Evolutionary conservation across 2,113 vertebrate species (phyloP), one percentile per base, ranked within the genome.

Genomic region (Corydoras sp.): DNA sequence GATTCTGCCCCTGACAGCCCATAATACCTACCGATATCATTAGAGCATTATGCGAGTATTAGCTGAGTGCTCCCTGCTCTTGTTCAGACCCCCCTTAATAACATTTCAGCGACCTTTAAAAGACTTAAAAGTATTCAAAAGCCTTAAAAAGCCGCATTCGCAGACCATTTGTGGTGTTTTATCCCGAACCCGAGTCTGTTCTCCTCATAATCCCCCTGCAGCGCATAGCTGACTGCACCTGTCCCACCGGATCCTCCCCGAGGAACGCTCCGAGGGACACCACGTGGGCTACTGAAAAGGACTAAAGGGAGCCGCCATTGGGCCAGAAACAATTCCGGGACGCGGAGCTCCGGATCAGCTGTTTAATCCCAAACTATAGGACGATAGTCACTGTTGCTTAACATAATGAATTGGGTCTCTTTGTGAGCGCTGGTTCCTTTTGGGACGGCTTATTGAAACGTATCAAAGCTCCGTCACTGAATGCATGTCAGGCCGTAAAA

Each of bases 401-500:
- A 77, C 81, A 81, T 86, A 85, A 86, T 86, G 85, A 85, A 85
- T 78, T 72, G 62, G 77, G 14, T 60, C 77, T 80, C 72, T 79
- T 85, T 88, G 81, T 87, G 79, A 81, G 81, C 35, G 32, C 53
- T 76, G 69, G 10, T 32, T 81, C 84, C 83, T 84, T 80, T 35
- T 62, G 80, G 80, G 83, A 82, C 83, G 62, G 79, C 74, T 84
- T 76, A 83, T 80, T 84, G 83, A 88, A 79, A 75, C 32, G 43
- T 75, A 69, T 80, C 69, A 80, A 73, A 70, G 72, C 76, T 11
- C 76, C 53, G 72, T 74, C 72, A 54, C 73, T 89, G 83, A 88
- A 88, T 88, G 78, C 80, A 86, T 83, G 84, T 85, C 87, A 86
- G 78, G 63, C 61, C 62, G 77, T 77, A 88, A 86, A 86, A 24